Conservation (phyloP, 2,888 invertebrate species). For the Parasteatoda lunata region DNA sequence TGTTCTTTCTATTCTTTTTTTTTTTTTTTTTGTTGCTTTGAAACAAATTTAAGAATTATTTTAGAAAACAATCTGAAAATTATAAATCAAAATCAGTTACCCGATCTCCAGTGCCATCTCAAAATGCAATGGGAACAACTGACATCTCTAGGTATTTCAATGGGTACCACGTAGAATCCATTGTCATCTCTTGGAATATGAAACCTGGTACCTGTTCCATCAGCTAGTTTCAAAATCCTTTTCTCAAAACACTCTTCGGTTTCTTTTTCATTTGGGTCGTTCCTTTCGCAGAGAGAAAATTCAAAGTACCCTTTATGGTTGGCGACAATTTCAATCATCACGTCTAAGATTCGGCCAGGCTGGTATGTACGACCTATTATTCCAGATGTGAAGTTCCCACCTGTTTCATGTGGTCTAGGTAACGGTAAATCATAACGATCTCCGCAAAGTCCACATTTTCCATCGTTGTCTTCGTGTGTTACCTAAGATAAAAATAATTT, state of each 20-base stretch:
- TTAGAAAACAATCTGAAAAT: too few species aligned
- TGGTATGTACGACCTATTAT: constrained; percentile 67
- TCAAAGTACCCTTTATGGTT: constrained; percentile 70
- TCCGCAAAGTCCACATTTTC: constrained; percentile 71
- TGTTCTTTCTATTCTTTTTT: too few species aligned
- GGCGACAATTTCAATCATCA: constrained; percentile 70
- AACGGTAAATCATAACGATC: constrained; percentile 67
- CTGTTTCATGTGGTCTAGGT: constrained; percentile 70
- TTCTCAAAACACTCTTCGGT: constrained; percentile 70
- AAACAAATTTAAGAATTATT: too few species aligned
- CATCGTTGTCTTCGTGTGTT: constrained; percentile 69
- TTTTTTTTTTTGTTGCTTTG: too few species aligned
- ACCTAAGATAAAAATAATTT: constrained; percentile 28
- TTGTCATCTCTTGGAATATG: constrained; percentile 62
- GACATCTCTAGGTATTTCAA: constrained; percentile 67
- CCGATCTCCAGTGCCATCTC: constrained; percentile 71
- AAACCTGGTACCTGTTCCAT: constrained; percentile 59
- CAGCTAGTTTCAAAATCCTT: constrained; percentile 54
- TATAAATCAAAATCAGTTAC: constrained; percentile 32
- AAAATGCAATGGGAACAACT: constrained; percentile 69
- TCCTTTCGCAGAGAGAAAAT: constrained; percentile 69
- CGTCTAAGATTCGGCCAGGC: constrained; percentile 69
- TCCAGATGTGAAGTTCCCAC: constrained; percentile 69
- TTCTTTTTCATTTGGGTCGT: constrained; percentile 61
- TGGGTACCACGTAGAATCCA: constrained; percentile 67